These are phyloP conservation scores for Cheilosia impressa DNA, from an alignment of 2,888 invertebrate species.

Conservation along the genomic window DNA sequence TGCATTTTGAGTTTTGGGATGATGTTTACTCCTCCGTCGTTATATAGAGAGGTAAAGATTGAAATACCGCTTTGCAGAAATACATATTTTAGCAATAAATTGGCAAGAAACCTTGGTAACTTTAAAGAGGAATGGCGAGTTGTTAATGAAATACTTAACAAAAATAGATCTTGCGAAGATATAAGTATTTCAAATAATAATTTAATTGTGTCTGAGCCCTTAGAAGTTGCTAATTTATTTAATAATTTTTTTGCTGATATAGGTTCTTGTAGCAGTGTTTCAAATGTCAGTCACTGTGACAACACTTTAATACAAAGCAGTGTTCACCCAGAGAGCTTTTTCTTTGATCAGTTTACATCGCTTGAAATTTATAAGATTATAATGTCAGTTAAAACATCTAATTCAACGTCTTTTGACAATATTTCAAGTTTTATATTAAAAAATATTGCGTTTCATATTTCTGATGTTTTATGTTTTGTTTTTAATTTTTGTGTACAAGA, in stretches of 20 bases:
- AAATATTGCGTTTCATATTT: constrained; percentile 11
- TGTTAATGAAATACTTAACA: constrained; percentile 1
- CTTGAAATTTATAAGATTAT: constrained; percentile 38
- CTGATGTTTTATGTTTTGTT: constrained; percentile 20
- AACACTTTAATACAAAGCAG: background rate
- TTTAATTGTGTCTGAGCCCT: background rate
- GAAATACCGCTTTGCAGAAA: background rate
- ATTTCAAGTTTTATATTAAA: constrained; percentile 25
- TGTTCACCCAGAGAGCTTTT: constrained; percentile 10
- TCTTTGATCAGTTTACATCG: constrained; percentile 15
- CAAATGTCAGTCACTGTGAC: background rate
- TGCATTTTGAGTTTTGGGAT: constrained; percentile 32
- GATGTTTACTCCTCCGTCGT: background rate
- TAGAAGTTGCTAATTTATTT: constrained; percentile 16
- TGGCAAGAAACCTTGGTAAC: background rate
- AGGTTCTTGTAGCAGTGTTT: background rate
- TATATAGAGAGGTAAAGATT: background rate
- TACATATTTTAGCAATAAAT: background rate
- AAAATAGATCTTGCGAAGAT: background rate
- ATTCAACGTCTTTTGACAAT: constrained; percentile 16
- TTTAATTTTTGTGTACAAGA: constrained; percentile 16
- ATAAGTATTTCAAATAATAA: constrained; percentile 13
- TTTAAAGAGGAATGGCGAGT: constrained; percentile 9
- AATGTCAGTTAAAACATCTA: constrained; percentile 20
- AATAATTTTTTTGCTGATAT: background rate